Conservation (phyloP, 1,140 invertebrate genomes). For the Euwallacea similis region DNA sequence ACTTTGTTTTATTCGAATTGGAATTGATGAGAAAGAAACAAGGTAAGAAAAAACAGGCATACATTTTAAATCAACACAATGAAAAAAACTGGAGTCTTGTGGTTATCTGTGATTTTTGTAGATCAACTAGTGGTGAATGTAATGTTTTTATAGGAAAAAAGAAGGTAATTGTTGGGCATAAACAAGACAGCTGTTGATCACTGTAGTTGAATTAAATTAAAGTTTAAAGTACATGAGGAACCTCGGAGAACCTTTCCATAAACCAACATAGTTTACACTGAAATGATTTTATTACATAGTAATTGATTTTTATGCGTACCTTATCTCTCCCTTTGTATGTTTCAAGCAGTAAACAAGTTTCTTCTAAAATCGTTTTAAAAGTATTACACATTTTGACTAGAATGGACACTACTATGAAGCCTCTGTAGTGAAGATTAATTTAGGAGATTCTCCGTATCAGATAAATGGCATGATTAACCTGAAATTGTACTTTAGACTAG, state of each 20-base stretch:
- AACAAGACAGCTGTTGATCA: background rate
- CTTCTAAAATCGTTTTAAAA: constrained; percentile 46
- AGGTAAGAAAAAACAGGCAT: background rate
- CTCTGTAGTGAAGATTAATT: no score
- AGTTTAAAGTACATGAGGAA: background rate
- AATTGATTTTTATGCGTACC: constrained; percentile 46
- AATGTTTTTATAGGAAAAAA: no score
- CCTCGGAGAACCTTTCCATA: background rate
- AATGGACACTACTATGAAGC: constrained; percentile 1
- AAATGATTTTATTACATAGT: background rate
- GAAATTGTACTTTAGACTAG: constrained; percentile 7
- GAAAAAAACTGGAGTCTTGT: constrained; percentile 11
- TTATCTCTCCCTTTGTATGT: constrained; percentile 61
- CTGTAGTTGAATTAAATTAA: constrained; percentile 8
- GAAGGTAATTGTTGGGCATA: no score
- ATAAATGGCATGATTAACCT: background rate
- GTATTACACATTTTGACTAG: constrained; percentile 33
- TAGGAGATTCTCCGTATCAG: background rate
- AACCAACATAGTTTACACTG: no score
- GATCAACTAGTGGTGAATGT: no score
- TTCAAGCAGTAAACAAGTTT: constrained; percentile 58
- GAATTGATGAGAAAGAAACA: background rate
- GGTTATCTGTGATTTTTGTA: no score
- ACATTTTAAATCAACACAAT: constrained; percentile 23
- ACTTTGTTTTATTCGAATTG: background rate